Evolutionary conservation across 1,140 invertebrate species (phyloP).

Genomic region (Patella vulgata): DNA sequence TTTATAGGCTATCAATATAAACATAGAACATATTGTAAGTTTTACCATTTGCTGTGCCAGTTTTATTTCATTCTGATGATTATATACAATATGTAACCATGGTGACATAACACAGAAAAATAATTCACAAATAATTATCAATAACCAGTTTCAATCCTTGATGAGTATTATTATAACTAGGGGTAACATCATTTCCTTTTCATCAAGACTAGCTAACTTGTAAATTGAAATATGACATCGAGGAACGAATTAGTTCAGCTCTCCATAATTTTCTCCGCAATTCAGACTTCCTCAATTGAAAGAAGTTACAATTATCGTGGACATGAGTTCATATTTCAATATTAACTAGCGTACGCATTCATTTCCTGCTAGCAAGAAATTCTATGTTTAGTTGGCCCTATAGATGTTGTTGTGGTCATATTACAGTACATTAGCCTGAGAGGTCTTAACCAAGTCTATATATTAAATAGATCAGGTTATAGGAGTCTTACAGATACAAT

Average conservation of each 20-base stretch:
- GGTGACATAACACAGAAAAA: too few species aligned
- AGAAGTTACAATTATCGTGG: slow-evolving; percentile 1
- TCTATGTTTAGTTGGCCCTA: background rate
- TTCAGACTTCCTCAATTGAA: slow-evolving; percentile 1
- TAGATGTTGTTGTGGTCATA: background rate
- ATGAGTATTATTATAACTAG: too few species aligned
- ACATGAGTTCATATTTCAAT: background rate
- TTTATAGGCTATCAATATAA: too few species aligned
- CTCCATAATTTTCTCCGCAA: slow-evolving; percentile 4
- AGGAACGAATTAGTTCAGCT: background rate
- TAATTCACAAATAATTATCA: too few species aligned
- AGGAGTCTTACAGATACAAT: too few species aligned
- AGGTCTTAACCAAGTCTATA: background rate
- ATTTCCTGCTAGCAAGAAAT: background rate
- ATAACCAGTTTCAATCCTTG: too few species aligned
- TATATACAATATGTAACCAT: too few species aligned
- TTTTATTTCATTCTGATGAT: too few species aligned
- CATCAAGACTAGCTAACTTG: background rate
- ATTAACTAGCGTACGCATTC: background rate
- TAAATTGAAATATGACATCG: slow-evolving; percentile 14
- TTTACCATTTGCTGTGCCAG: too few species aligned
- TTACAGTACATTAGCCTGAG: background rate
- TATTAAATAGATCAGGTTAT: too few species aligned
- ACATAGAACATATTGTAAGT: too few species aligned
- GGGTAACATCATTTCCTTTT: slow-evolving; percentile 2